These are phyloP conservation scores for Lithophane ornitopus DNA, from an alignment of 2,888 invertebrate species.

Conservation along the genomic window DNA sequence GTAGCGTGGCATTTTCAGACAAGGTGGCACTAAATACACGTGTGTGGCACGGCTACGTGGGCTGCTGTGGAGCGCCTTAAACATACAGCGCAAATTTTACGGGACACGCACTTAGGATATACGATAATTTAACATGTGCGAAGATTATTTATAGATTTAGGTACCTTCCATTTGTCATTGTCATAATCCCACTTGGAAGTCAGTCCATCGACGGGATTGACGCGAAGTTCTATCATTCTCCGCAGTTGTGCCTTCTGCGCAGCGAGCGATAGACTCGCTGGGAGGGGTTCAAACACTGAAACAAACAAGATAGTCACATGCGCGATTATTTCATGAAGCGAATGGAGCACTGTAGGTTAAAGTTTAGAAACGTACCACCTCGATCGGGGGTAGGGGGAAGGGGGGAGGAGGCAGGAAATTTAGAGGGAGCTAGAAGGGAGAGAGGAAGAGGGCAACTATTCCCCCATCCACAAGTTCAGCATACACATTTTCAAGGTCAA, in stretches of 20 bases:
- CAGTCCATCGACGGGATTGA: conserved; percentile 95
- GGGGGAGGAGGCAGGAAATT: too few relatives aligned
- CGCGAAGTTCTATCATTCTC: conserved; percentile 93
- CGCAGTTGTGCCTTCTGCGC: conserved; percentile 93
- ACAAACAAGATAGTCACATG: not conserved
- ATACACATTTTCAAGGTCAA: too few relatives aligned
- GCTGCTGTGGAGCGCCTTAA: not conserved
- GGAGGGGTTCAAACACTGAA: conserved; percentile 91
- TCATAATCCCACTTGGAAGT: conserved; percentile 96
- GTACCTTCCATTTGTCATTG: conserved; percentile 95
- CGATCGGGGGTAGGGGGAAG: too few relatives aligned
- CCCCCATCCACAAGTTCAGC: too few relatives aligned
- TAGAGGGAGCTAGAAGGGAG: too few relatives aligned
- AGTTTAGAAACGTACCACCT: too few relatives aligned
- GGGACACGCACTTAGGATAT: not conserved
- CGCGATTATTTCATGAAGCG: too few relatives aligned
- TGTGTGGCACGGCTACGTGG: not conserved
- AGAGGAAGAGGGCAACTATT: too few relatives aligned
- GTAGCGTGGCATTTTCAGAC: too few relatives aligned
- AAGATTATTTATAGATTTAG: not conserved
- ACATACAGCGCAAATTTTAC: not conserved
- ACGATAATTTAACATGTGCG: not conserved
- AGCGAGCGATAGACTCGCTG: conserved; percentile 92
- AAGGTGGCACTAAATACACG: too few relatives aligned
- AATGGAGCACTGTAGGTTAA: too few relatives aligned